phyloP scores from a whole-genome alignment of 2,888 invertebrate species.

The Cremastinae sp. region DNA sequence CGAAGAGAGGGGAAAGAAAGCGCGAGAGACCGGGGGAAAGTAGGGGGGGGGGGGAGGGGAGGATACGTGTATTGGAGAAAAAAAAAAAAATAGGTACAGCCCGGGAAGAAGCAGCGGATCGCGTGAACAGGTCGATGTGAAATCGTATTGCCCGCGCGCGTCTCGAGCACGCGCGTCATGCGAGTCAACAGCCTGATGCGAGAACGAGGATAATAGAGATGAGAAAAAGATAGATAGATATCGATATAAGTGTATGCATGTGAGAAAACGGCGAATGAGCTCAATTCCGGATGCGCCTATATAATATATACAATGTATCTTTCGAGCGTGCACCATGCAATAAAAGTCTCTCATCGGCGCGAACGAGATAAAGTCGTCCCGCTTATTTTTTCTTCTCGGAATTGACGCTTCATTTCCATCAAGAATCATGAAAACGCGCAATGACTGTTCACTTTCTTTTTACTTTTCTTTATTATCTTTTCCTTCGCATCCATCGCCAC shows the following conservation, averaged over 20 bases:
- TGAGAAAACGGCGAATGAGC: not conserved
- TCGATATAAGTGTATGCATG: slow-evolving; percentile 9
- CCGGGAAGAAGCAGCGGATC: slow-evolving; percentile 22
- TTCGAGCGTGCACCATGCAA: too few species aligned
- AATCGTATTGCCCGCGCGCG: slow-evolving; percentile 52
- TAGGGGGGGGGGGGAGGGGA: not conserved
- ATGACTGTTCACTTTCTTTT: too few species aligned
- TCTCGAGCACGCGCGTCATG: slow-evolving; percentile 32
- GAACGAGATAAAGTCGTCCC: too few species aligned
- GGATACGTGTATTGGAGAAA: not conserved
- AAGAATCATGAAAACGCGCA: too few species aligned
- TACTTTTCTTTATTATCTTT: too few species aligned
- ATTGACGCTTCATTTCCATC: too few species aligned
- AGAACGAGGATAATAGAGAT: slow-evolving; percentile 34
- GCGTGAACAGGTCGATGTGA: slow-evolving; percentile 42
- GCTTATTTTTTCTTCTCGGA: too few species aligned
- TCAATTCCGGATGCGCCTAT: slow-evolving; percentile 8
- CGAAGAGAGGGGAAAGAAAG: slow-evolving; percentile 18
- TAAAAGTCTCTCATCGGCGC: too few species aligned
- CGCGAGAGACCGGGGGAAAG: not conserved
- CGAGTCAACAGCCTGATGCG: slow-evolving; percentile 46
- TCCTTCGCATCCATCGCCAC: too few species aligned
- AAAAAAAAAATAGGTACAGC: slow-evolving; percentile 2
- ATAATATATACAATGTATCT: slow-evolving; percentile 1
- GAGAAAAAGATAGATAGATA: slow-evolving; percentile 11